These are phyloP conservation scores for Rattus rattus DNA, from an alignment of 2,113 vertebrate genomes.

Conservation along the genomic window DNA sequence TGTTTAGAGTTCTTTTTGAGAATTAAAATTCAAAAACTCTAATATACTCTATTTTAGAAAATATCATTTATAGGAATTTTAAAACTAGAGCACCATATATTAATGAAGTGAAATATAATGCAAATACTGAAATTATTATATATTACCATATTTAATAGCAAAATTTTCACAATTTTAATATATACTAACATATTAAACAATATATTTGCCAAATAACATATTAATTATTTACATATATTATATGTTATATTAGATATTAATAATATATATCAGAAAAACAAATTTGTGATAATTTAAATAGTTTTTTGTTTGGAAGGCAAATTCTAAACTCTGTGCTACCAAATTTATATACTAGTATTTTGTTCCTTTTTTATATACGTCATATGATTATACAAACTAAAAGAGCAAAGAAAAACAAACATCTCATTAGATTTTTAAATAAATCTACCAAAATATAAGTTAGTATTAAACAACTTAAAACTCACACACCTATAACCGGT, in stretches of 20 bases:
- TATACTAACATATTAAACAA: no score
- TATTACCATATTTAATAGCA: not conserved
- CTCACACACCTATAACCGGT: not conserved
- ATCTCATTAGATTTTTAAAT: not conserved
- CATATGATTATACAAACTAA: not conserved
- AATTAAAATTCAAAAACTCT: not conserved
- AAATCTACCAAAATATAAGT: not conserved
- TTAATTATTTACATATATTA: no score
- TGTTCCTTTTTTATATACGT: not conserved
- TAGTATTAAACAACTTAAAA: not conserved
- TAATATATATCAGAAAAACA: not conserved
- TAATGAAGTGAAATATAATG: not conserved
- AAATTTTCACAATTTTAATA: not conserved
- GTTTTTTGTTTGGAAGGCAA: not conserved
- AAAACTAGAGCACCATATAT: not conserved
- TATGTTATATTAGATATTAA: no score
- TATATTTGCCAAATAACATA: no score
- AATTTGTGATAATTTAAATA: not conserved
- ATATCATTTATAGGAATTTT: not conserved
- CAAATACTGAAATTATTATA: not conserved
- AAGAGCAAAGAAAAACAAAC: not conserved
- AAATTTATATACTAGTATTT: not conserved
- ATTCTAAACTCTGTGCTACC: not conserved
- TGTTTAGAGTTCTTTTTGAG: not conserved
- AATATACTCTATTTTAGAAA: not conserved